Evolutionary conservation across 2,113 vertebrate species (phyloP), one percentile per base, ranked within the genome.

Genomic region (Jaculus jaculus): DNA sequence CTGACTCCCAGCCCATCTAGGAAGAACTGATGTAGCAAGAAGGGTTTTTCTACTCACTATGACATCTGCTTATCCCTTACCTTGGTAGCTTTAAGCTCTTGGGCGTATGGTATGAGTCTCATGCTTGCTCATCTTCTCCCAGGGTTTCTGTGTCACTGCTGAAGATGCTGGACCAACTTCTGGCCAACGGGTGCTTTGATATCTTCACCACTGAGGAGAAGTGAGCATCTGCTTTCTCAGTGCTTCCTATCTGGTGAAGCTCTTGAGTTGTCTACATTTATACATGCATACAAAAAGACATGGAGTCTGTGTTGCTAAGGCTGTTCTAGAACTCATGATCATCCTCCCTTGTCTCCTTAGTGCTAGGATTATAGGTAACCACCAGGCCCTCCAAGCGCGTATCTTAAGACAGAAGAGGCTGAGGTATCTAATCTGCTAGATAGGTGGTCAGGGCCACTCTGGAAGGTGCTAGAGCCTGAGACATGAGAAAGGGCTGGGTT

Each of bases 121-220:
- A 93, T 3, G 3, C 32, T 17, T 21, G 7, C 42, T 17, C 0
- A 18, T 87, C 32, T 6, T 89, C 90, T 68, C n/a, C 11, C 96
- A 99, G 99, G 93, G 99, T 99, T 30, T 99, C 98, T 1, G 92
- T 99, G 12, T 98, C 99, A 8, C 97, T 99, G 7, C 98, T 99
- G 93, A 99, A 98, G 96, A 99, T 99, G 98, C 96, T 99, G 96
- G 99, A 99, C 97, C 99, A 99, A 95, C 98, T 99, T 97, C 98
- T 99, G 91, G 97, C 98, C 0, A 98, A 98, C 0, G 97, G 98
- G 93, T 99, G 98, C 93, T 99, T 99, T 6, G 98, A 99, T 68
- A 85, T 98, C 94, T 99, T 99, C 96, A 97, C 98, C 42, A 42
- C 37, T 4, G 97, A 99, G 81, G 98, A 99, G 39, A 98, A 99